Base-by-base conservation (phyloP, 1,140 invertebrate genomes). In the Drosophila kepulauana region DNA sequence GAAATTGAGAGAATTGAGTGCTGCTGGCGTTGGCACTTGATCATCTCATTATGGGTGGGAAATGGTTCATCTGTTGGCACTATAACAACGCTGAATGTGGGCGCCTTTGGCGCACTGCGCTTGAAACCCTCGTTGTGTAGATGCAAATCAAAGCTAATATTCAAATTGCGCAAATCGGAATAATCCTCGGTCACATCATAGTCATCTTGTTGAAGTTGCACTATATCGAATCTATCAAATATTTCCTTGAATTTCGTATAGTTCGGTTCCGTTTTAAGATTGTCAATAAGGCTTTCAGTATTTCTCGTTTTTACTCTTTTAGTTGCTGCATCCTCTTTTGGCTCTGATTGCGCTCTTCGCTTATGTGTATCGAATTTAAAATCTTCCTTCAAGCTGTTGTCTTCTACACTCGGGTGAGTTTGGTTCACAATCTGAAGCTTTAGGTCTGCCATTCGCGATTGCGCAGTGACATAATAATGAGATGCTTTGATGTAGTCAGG, bases 91-190 rank as follows among this genome's bases (percentile, higher is more conserved):
- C 82, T 74, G 54, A 92, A 91, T 3, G 28, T 79, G 0, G 91
- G 89, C 5, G 54, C 8, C n/a, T 79, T 81, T 1, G 84, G 81
- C 5, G 67, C 61, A 52, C 91, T 82, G 30, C 91, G 85, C 4
- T 61, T 74, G 25, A 91, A 92, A 0, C 89, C 89, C 8, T 82
- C 73, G 25, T 91, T 91, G 43, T 91, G 91, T 1, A 91, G 56
- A 77, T 92, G 76, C 25, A 92, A 35, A 78, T 92, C 91, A 52
- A 92, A 92, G n/a, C 30, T 65, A n/a, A 92, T 87, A 0, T 68
- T 33, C 0, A 87, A 59, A n/a, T 10, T 46, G 8, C 58, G 54
- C 0, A 7, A 1, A 10, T 10, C 35, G 5, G 35, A 8, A 5
- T 2, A 1, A 1, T 65, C 33, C 5, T 38, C 13, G 6, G 25